Conservation (phyloP, 2,888 invertebrate species). For the Sminthurides aquaticus region DNA sequence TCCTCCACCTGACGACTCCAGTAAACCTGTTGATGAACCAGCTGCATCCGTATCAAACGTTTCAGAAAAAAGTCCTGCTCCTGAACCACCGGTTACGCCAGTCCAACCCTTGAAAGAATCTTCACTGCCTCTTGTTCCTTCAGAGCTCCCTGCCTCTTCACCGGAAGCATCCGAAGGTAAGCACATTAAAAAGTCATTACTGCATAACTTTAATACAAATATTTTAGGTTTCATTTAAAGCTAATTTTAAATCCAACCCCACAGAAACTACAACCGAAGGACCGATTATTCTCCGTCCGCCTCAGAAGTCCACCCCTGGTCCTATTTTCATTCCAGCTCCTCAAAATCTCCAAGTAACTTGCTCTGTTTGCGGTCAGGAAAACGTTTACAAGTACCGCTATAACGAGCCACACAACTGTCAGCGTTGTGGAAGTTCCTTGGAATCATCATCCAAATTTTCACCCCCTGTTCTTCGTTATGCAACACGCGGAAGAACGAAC, state of each 20-base stretch:
- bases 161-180: too few species aligned
- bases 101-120: too few species aligned
- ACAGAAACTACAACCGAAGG: slow-evolving; percentile 1
- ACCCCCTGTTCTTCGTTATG: not conserved
- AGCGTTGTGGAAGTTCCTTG: not conserved
- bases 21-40: too few species aligned
- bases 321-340: slow-evolving; percentile 10
- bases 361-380: slow-evolving; percentile 4
- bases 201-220: too few species aligned
- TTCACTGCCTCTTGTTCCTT: too few species aligned
- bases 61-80: too few species aligned
- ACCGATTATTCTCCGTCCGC: slow-evolving; percentile 10
- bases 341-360: not conserved
- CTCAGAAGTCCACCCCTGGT: slow-evolving; percentile 12
- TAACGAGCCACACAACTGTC: not conserved
- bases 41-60: too few species aligned
- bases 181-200: too few species aligned
- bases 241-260: not conserved
- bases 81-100: too few species aligned
- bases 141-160: not conserved
- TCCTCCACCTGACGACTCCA: too few species aligned
- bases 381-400: not conserved
- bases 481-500: not conserved
- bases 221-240: not conserved
- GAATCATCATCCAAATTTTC: not conserved